Evolutionary conservation across 2,113 vertebrate species (phyloP).

Genomic region (Spheniscus mendiculus): DNA sequence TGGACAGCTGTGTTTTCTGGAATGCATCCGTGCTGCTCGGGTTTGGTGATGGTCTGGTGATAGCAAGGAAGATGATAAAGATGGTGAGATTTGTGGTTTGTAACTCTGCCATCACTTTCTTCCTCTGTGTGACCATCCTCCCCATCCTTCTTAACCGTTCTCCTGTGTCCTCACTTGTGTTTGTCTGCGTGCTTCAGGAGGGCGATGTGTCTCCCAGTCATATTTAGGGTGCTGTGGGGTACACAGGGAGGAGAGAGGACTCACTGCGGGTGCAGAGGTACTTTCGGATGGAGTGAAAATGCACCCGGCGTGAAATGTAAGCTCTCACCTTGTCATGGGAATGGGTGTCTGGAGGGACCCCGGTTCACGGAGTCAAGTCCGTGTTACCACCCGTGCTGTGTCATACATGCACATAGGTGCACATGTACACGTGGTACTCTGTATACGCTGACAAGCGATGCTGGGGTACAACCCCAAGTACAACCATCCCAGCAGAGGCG

Average conservation of each 20-base stretch:
- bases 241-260: not conserved
- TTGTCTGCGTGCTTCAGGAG: not conserved
- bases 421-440: rapidly evolving
- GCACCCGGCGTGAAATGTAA: not conserved
- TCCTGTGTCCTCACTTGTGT: not conserved
- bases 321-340: not conserved
- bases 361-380: not conserved
- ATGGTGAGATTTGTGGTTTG: not conserved
- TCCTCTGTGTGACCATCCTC: not conserved
- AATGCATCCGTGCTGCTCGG: not conserved
- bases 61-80: not conserved
- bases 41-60: not conserved
- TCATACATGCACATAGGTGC: rapidly evolving
- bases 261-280: rapidly evolving
- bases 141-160: not conserved
- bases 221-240: not conserved
- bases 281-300: not conserved
- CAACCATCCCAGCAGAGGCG: not conserved
- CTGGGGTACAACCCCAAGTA: not conserved
- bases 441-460: rapidly evolving
- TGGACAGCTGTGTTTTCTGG: not conserved
- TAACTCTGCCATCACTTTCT: not conserved
- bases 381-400: not conserved
- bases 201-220: not conserved
- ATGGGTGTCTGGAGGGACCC: not conserved